Evolutionary conservation across 64 coral and sea anemone species (phyloP), one percentile per base, ranked within the genome.

Genomic region (Platygyra sinensis): DNA sequence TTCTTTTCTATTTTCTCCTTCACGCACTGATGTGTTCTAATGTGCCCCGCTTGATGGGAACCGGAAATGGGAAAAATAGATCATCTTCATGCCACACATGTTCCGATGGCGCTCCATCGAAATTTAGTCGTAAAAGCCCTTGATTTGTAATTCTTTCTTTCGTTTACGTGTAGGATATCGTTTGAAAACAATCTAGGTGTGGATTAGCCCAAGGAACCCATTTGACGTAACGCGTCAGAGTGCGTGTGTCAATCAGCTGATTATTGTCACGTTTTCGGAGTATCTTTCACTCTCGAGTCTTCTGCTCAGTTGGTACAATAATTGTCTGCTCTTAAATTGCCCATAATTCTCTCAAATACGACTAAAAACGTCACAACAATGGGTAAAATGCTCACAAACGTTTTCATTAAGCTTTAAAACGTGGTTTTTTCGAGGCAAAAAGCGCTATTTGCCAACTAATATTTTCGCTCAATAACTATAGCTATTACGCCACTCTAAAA

Each of bases 401-500:
- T 22, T 51, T 38, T 42, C 0, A 50, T 27, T 39, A 13, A 30
- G 20, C 24, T 27, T 69, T 13, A 49, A 85, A 49, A 10, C 42
- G 39, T 50, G 20, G 3, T 28, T 50, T 71, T 22, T 13, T 36
- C 33, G 18, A 8, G 20, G 36, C 20, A 42, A 24, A 71, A 85
- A 49, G 81, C 81, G 39, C 24, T 32, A 38, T 9, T 46, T 19
- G 20, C 49, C n/a, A 1, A 5, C 18, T 20, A 69, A 67, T 72
- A 85, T 71, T 85, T 16, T 71, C 39, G 24, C 22, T 12, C 62
- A 85, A 71, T 9, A 79, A 54, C 24, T 15, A 72, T 63, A 51
- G 81, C 78, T 0, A 85, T 85, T 85, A 67, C 81, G 81, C 38
- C n/a, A 25, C 14, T 85, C 62, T 0, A 85, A 69, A 85, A 85